Evolutionary conservation across 2,888 invertebrate species (phyloP), one percentile per base, ranked within the genome.

Genomic region (Lasius platythorax): DNA sequence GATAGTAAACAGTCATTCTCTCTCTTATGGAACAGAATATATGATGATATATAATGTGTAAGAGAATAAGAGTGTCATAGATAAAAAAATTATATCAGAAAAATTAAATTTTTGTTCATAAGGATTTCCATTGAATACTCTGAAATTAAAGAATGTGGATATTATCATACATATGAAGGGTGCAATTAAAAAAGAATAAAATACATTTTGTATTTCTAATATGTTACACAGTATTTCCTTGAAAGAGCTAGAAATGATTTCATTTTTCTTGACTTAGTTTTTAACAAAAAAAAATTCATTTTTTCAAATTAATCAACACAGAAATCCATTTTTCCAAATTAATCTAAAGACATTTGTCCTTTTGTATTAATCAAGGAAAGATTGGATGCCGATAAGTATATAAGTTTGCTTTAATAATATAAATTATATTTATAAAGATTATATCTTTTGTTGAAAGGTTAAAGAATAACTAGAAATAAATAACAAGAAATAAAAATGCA

Each of bases 401-500:
- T 46, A 46, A 46, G 15, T 12, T 68, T 40, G 18, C 9, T 73
- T 73, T 40, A 73, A 61, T 74, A 30, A 73, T 40, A 46, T 70
- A 6, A 50, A 8, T 53, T n/a, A 4, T 72, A 43, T 28, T 73
- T 61, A 74, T 0, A 43, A 61, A 61, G 12, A 33, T 37, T 37
- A 37, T 56, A 70, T 23, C 23, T 40, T 37, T 61, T 28, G 40
- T 28, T 40, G 23, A 40, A 37, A 37, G 37, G 37, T 37, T 37
- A 37, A 37, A 37, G 37, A 37, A 37, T 37, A 37, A 37, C 6
- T 6, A 5, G 37, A 37, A 37, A 37, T 37, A 37, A 37, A 37
- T 40, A 61, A 63, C 40, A 8, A 74, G 8, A 75, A 64, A 33
- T 74, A 74, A 74, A 74, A 75, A 64, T 46, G 15, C 5, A 2